Evolutionary conservation across 2,797 vertebrate genomes (phyloP), one percentile per base, ranked within the genome.

Genomic region (Anabacerthia variegaticeps): DNA sequence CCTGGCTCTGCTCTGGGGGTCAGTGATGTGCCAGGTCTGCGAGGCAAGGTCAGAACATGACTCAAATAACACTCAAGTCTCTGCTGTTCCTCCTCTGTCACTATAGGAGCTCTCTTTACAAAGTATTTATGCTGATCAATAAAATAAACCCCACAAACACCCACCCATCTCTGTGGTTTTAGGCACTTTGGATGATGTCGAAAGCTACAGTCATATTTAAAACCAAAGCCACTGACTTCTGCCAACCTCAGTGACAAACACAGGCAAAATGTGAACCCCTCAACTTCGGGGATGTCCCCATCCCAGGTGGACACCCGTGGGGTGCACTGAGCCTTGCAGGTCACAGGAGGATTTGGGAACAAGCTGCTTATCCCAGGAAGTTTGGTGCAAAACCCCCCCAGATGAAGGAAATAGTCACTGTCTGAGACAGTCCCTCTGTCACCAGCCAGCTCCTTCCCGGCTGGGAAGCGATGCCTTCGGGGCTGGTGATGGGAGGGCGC

Each of bases 401-500:
- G 62, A 12, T 0, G 55, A 62, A 82, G 54, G 37, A n/a, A 66
- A 51, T 0, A 1, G 21, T 6, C 8, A 0, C 14, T 12, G 12
- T 6, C 28, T 10, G 43, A 58, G 73, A 19, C 73, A 67, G 19
- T 5, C 36, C 32, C 34, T 1, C 6, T 10, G 46, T 1, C 8
- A 3, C 4, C 58, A 59, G 61, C 1, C 72, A 34, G 44, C 21
- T 77, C 65, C 56, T 43, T 43, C 19, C 48, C 27, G 6, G 52
- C 77, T 77, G 68, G 56, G 54, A n/a, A 58, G 58, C 27, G 13
- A 7, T 2, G 7, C 23, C 51, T 30, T 58, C 24, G 0, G 1
- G 39, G 41, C n/a, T 59, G 58, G 14, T 22, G 21, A 6, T 2
- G n/a, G 71, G 26, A 67, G 68, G 48, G 12, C 49, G 46, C 0